phyloP scores from a whole-genome alignment of 2,797 vertebrate species.

The Catamblyrhynchus diadema region DNA sequence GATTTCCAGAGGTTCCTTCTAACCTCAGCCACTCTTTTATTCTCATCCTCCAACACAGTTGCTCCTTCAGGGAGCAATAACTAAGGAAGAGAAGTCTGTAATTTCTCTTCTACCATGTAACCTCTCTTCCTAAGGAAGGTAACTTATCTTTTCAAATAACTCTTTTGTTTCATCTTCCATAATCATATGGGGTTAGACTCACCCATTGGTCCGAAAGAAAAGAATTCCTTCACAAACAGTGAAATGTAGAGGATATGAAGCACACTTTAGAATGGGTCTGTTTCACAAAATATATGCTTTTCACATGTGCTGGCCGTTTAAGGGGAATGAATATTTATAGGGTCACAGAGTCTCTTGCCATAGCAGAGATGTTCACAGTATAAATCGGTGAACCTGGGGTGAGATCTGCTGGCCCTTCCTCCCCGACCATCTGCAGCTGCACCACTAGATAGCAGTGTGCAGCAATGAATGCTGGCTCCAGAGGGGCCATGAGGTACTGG shows the following conservation, averaged over 20 bases:
- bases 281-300: not conserved
- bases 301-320: not conserved
- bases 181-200: not conserved
- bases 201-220: not conserved
- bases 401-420: not conserved
- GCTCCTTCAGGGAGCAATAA: not conserved
- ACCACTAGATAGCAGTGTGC: conserved; percentile 54
- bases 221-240: not conserved
- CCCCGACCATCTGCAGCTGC: not conserved
- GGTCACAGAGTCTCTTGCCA: not conserved
- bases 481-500: not conserved
- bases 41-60: not conserved
- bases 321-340: not conserved
- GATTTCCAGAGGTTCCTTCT: not conserved
- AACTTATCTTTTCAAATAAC: not conserved
- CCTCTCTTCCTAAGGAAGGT: not conserved
- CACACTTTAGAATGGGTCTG: not conserved
- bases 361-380: not conserved
- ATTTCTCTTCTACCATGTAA: not conserved
- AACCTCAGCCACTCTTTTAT: not conserved
- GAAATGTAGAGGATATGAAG: not conserved
- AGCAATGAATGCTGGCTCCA: not conserved
- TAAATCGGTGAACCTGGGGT: not conserved
- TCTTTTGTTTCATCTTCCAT: not conserved
- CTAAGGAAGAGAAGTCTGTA: not conserved